Conservation (phyloP, 2,113 vertebrate species). For the Erinaceus europaeus region DNA sequence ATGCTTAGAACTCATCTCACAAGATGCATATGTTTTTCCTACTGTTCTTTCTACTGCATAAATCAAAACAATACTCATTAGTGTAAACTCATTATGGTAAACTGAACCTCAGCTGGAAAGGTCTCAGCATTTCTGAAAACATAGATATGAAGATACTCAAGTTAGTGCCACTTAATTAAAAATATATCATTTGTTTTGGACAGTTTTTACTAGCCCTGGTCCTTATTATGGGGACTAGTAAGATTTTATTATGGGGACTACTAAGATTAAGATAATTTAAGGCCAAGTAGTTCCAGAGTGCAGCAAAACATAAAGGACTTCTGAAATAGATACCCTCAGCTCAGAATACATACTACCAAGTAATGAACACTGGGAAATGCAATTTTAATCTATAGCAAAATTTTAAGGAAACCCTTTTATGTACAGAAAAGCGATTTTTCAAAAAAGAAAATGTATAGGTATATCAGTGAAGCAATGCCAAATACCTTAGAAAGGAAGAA, state of each 20-base stretch:
- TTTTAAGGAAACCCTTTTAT: conserved; percentile 34
- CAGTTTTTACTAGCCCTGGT: conserved; percentile 34
- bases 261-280: conserved; percentile 56
- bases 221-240: conserved; percentile 53
- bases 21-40: conserved; percentile 31
- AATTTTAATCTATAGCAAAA: conserved; percentile 45
- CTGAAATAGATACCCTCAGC: background rate
- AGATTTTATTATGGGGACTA: conserved; percentile 59
- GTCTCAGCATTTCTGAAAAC: conserved; percentile 66
- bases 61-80: conserved; percentile 57
- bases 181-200: conserved; percentile 57
- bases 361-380: background rate
- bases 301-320: conserved; percentile 24
- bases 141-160: conserved; percentile 49
- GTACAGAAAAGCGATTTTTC: conserved; percentile 24
- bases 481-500: no score
- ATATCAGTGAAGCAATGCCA: background rate
- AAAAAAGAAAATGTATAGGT: background rate
- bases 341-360: background rate
- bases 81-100: conserved; percentile 55
- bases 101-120: conserved; percentile 24
- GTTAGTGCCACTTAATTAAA: conserved; percentile 69
- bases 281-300: conserved; percentile 31
- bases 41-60: background rate
- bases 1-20: background rate